phyloP scores from a whole-genome alignment of 2,113 vertebrate species.

The Rallus limicola region DNA sequence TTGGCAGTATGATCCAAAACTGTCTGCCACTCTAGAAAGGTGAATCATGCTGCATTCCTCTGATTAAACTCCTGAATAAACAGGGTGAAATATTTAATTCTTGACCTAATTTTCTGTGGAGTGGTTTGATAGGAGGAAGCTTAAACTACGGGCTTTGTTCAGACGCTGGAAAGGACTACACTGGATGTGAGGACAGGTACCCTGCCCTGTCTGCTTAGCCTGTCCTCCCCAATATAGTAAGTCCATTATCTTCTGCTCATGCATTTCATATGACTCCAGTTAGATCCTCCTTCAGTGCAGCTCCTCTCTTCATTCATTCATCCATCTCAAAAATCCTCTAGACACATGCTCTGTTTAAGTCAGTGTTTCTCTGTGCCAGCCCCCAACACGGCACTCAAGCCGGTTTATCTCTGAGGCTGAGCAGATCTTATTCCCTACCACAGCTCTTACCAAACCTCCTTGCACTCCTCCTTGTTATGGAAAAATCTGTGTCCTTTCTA shows the following conservation, averaged over 20 bases:
- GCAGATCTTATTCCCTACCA: background rate
- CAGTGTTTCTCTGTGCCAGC: background rate
- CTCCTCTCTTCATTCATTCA: background rate
- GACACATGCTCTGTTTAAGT: background rate
- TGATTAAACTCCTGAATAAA: background rate
- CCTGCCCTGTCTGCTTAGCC: background rate
- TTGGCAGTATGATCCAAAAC: background rate
- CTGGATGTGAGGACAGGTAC: background rate
- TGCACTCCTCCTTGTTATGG: fast-evolving
- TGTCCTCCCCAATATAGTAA: background rate
- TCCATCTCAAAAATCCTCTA: background rate
- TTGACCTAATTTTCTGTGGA: background rate
- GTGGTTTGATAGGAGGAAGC: background rate
- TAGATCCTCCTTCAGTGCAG: background rate
- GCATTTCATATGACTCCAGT: background rate
- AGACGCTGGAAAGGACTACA: background rate
- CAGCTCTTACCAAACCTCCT: background rate
- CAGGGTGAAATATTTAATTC: background rate
- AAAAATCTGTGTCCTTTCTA: background rate
- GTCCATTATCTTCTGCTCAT: background rate
- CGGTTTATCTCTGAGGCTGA: background rate
- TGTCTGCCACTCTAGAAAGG: background rate
- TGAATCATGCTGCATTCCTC: background rate
- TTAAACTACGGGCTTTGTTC: background rate
- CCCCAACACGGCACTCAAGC: background rate